Conservation (phyloP, 2,797 vertebrate genomes). For the Silurus lanzhouensis region DNA sequence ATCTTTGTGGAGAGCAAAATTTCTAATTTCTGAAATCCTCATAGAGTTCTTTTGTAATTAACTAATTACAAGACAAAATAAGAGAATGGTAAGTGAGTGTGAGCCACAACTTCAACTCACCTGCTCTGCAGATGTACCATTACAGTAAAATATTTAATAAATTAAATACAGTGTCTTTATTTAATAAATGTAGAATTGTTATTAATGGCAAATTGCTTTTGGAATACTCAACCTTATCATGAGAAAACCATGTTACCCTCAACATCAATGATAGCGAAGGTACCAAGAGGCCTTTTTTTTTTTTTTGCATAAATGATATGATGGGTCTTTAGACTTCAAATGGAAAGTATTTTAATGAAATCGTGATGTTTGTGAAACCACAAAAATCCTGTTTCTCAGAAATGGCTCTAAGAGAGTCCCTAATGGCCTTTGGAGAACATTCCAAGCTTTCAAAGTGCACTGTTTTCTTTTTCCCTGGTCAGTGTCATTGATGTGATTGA, state of each 20-base stretch:
- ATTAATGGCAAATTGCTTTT: neutral
- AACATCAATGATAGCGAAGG: neutral
- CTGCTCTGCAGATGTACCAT: neutral
- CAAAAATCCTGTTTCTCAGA: constrained; percentile 19
- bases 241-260: too few species aligned
- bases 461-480: constrained; percentile 1
- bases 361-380: neutral
- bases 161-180: neutral
- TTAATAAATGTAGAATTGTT: neutral
- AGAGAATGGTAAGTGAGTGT: neutral
- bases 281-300: neutral
- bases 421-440: constrained; percentile 10
- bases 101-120: neutral
- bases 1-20: too few species aligned
- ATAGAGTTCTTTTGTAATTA: too few species aligned
- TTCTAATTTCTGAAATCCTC: too few species aligned
- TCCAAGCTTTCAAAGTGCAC: neutral
- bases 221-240: neutral
- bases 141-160: neutral
- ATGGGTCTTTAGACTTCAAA: constrained; percentile 7
- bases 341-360: constrained; percentile 24
- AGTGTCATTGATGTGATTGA: constrained; percentile 26
- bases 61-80: neutral
- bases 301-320: neutral
- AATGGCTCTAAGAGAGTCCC: constrained; percentile 16